phyloP scores from a whole-genome alignment of 2,888 invertebrate species.

The Sarcophaga variegata region DNA sequence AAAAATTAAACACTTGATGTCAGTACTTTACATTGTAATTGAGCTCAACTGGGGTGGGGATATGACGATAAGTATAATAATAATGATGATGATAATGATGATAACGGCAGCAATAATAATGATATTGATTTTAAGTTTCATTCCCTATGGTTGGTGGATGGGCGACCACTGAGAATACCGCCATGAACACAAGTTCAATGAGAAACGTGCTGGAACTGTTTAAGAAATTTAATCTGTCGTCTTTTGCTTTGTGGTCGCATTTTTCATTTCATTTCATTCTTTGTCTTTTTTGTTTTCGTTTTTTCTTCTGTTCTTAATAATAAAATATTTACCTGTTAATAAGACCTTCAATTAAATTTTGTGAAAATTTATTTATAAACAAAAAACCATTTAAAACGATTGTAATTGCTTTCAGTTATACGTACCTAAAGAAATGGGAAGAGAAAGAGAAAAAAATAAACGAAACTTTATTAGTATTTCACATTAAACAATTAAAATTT shows the following conservation, averaged over 20 bases:
- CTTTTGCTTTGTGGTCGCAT: not conserved
- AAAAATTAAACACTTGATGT: slow-evolving; percentile 23
- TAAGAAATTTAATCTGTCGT: not conserved
- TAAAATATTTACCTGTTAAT: slow-evolving; percentile 55
- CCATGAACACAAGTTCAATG: not conserved
- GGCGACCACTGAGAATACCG: not conserved
- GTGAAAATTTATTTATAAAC: not conserved
- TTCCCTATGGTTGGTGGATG: not conserved
- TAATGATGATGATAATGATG: not conserved
- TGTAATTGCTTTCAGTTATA: slow-evolving; percentile 52
- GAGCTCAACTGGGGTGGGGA: not conserved
- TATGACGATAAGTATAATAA: not conserved
- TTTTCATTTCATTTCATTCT: too few relatives aligned
- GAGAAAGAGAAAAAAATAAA: slow-evolving; percentile 47
- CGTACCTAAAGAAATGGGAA: slow-evolving; percentile 66
- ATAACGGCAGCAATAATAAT: too few relatives aligned
- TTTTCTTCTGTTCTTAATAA: not conserved
- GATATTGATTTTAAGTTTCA: too few relatives aligned
- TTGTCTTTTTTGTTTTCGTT: not conserved
- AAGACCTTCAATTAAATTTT: slow-evolving; percentile 34
- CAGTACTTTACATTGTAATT: not conserved
- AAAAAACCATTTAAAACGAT: not conserved
- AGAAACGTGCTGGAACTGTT: not conserved
- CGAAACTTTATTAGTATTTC: slow-evolving; percentile 46
- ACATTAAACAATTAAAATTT: not conserved